These are phyloP conservation scores for Poliocrania exsul DNA, from an alignment of 2,797 vertebrate species.

Conservation along the genomic window DNA sequence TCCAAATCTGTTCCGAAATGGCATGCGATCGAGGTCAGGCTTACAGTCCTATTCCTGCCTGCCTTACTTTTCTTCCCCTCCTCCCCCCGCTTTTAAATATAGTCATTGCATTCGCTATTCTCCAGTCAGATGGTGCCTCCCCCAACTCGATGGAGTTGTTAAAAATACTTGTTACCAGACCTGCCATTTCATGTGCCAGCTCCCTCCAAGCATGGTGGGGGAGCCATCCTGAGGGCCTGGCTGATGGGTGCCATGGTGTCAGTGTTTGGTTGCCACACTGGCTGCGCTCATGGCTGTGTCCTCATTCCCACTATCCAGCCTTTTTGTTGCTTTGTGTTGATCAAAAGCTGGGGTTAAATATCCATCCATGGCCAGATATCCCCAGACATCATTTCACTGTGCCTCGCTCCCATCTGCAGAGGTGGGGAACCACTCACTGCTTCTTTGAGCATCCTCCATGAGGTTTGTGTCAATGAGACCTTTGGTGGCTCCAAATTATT, in stretches of 20 bases:
- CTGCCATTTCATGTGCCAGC: slow-evolving; percentile 64
- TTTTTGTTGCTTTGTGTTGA: neutral
- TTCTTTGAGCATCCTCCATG: neutral
- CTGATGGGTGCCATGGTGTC: neutral
- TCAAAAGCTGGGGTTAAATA: rapidly evolving
- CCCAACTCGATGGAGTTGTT: slow-evolving; percentile 61
- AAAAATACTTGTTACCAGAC: slow-evolving; percentile 67
- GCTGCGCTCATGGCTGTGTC: rapidly evolving
- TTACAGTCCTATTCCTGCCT: slow-evolving; percentile 64
- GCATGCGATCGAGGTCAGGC: slow-evolving; percentile 55
- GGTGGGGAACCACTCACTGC: rapidly evolving
- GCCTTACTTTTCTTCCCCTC: slow-evolving; percentile 40
- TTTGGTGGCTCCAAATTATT: neutral
- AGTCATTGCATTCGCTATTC: slow-evolving; percentile 31
- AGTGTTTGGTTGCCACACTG: rapidly evolving
- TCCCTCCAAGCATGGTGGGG: neutral
- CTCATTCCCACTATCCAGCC: rapidly evolving
- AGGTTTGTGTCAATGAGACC: neutral
- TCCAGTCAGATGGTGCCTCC: slow-evolving; percentile 72
- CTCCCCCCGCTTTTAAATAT: slow-evolving; percentile 64
- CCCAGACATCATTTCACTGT: rapidly evolving
- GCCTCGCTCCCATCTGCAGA: neutral
- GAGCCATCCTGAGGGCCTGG: neutral
- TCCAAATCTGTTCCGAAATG: slow-evolving; percentile 28
- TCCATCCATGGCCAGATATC: neutral